Evolutionary conservation across 2,113 vertebrate genomes (phyloP).

Genomic region (Apistogramma diplotaenia): DNA sequence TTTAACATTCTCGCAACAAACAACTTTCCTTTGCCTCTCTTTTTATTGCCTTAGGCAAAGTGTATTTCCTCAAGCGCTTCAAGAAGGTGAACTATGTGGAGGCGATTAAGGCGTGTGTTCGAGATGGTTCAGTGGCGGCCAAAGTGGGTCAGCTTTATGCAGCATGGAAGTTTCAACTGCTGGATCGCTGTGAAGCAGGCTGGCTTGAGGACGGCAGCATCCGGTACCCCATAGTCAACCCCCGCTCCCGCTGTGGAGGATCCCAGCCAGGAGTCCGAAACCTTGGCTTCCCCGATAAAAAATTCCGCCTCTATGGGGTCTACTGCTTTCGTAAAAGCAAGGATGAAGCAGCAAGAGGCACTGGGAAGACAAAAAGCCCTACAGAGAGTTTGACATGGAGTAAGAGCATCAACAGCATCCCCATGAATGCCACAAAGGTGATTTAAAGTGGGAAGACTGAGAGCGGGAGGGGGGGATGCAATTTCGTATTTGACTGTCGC

Average conservation of each 20-base stretch:
- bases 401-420: constrained; percentile 31
- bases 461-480: background rate
- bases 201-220: constrained; percentile 92
- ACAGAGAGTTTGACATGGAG: constrained; percentile 1
- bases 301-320: constrained; percentile 89
- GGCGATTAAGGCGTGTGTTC: constrained; percentile 84
- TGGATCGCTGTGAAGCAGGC: constrained; percentile 92
- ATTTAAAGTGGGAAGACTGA: constrained; percentile 33
- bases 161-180: constrained; percentile 91
- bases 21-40: background rate
- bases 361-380: background rate
- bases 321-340: constrained; percentile 84
- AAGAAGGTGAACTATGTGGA: constrained; percentile 87
- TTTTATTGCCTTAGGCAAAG: constrained; percentile 77
- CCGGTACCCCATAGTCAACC: constrained; percentile 95
- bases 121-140: constrained; percentile 80
- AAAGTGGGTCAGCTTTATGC: constrained; percentile 94
- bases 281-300: constrained; percentile 90
- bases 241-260: constrained; percentile 88
- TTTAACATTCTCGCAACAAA: constrained; percentile 29
- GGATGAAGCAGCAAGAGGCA: background rate
- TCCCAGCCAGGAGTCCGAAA: constrained; percentile 85
- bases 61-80: constrained; percentile 91
- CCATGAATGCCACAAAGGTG: constrained; percentile 34
- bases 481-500: constrained; percentile 44